Percentiles rank a stretch among this genome's conserved stretches.
Conservation (phyloP, 2,888 invertebrate species). For the Cyrtodaria siliqua region DNA sequence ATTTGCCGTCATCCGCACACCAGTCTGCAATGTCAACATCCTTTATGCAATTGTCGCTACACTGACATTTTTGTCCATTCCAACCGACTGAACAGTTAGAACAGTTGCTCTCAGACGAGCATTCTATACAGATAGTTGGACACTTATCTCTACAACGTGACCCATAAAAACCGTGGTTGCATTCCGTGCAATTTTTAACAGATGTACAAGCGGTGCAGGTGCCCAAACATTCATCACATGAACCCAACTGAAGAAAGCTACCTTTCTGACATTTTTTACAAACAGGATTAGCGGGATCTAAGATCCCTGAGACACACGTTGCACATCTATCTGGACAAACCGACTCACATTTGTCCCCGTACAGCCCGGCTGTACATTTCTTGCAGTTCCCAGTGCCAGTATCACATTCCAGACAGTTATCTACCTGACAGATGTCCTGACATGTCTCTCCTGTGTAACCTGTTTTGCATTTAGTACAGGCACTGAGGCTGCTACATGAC, state of each 20-base stretch:
- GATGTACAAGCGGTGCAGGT: conserved; percentile 22
- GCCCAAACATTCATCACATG: conserved; percentile 1
- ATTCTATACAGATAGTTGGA: conserved; percentile 30
- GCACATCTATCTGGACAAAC: conserved; percentile 27
- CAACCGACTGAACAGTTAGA: conserved; percentile 29
- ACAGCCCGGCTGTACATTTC: conserved; percentile 34
- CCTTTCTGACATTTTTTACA: conserved; percentile 5
- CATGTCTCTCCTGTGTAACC: conserved; percentile 39
- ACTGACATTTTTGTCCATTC: conserved; percentile 34
- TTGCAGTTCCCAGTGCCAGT: conserved; percentile 18
- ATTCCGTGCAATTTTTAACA: conserved; percentile 23
- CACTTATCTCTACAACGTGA: conserved; percentile 17
- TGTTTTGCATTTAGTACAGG: conserved; percentile 42
- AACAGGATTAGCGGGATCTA: not conserved
- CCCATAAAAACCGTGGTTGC: conserved; percentile 32
- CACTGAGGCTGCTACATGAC: conserved; percentile 10
- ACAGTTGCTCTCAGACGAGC: conserved; percentile 12
- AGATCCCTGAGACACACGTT: conserved; percentile 21
- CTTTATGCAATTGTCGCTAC: conserved; percentile 25
- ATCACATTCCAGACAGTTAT: conserved; percentile 38
- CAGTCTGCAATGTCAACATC: conserved; percentile 20
- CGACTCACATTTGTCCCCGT: conserved; percentile 18
- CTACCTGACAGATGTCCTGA: conserved; percentile 14
- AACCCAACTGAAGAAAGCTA: not conserved
- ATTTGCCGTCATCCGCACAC: conserved; percentile 43